Evolutionary conservation across 2,113 vertebrate species (phyloP), one percentile per base, ranked within the genome.

Genomic region (Melanerpes formicivorus): DNA sequence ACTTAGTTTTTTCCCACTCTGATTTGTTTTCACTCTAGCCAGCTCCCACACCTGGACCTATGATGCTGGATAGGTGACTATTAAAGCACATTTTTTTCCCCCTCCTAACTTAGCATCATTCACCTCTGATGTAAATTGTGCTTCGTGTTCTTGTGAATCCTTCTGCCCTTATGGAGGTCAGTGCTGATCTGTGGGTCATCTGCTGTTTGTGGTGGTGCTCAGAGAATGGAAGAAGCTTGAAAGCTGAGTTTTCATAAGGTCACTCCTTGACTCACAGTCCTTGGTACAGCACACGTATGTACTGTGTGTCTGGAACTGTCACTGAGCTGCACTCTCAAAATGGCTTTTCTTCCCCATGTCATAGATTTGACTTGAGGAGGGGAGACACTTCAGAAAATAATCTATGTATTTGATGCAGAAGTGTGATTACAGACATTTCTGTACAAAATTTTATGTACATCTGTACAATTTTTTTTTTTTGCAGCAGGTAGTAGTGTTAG

Each of bases 281-380:
- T 77, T 34, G 3, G 9, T 63, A 6, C 9, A 80, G 17, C 55
- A 10, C 66, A 15, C 10, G 6, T 0, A 0, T 30, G 6, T 42
- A 15, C 11, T 2, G 0, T 67, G 3, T 6, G 14, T 9, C 23
- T 63, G 71, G 19, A 58, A 7, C 11, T 46, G 50, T 32, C 75
- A 63, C n/a, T 54, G 55, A 79, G n/a, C 26, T 54, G 22, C 6
- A 6, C 12, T 37, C 66, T 81, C 14, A 69, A 66, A 82, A 55
- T 8, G 1, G 7, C 12, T 86, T 84, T 88, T 91, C n/a, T 88
- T 85, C 62, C 77, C 40, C 30, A 59, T 32, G 59, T 63, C 7
- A 5, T 16, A 9, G 19, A 19, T 59, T 79, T 86, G 8, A 37
- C 10, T 18, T 11, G 37, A 9, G 7, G 8, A 40, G 11, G 5